Conservation (phyloP, 1,140 invertebrate genomes). For the Camponotus floridanus region DNA sequence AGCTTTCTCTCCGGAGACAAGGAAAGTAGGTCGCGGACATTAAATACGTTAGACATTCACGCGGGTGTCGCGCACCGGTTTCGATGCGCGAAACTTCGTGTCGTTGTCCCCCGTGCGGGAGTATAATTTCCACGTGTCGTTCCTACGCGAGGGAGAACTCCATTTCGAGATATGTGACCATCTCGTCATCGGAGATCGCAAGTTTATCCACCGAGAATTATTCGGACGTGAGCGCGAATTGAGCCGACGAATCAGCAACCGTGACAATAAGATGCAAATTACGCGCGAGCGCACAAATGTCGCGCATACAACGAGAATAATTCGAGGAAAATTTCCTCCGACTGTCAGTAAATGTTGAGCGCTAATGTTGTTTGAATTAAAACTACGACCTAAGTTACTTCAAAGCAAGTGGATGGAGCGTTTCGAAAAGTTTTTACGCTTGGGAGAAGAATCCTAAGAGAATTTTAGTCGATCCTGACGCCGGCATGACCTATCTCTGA, state of each 20-base stretch:
- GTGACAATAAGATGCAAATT: conserved; percentile 53
- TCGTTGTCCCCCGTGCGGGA: conserved; percentile 33
- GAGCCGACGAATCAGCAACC: neutral
- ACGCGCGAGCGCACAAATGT: neutral
- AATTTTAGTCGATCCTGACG: conserved; percentile 4
- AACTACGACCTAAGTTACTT: neutral
- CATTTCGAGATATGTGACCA: neutral
- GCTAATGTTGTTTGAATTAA: conserved; percentile 1
- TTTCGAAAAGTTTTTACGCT: conserved; percentile 16
- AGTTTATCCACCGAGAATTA: conserved; percentile 45
- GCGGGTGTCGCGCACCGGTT: conserved; percentile 31
- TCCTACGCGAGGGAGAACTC: conserved; percentile 5
- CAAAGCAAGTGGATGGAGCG: neutral
- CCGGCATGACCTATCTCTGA: neutral
- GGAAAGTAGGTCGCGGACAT: conserved; percentile 69
- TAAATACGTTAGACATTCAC: conserved; percentile 60
- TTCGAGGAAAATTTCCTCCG: neutral
- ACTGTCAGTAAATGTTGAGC: conserved; percentile 7
- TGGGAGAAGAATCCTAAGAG: neutral
- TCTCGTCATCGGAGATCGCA: neutral
- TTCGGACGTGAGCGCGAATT: conserved; percentile 8
- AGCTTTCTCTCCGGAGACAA: conserved; percentile 61
- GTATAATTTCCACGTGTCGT: conserved; percentile 68
- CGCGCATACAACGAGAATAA: neutral
- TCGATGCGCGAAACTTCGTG: conserved; percentile 38